phyloP scores from a whole-genome alignment of 2,888 invertebrate genomes.

The Lasioglossum vierecki region DNA sequence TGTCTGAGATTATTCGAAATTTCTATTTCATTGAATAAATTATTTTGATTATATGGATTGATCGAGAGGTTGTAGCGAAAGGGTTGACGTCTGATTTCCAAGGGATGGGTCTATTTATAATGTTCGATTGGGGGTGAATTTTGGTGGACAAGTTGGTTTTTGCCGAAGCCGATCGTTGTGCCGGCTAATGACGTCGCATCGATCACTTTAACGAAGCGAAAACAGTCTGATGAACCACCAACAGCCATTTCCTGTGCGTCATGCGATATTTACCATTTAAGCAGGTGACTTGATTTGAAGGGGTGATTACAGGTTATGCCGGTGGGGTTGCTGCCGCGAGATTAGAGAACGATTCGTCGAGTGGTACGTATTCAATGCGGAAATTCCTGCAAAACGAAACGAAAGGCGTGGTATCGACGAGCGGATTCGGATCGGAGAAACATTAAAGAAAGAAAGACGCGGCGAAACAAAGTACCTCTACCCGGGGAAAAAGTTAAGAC shows the following conservation, averaged over 20 bases:
- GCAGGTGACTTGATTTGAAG: slow-evolving; percentile 75
- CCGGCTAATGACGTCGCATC: slow-evolving; percentile 44
- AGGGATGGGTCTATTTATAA: background rate
- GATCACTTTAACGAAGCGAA: slow-evolving; percentile 55
- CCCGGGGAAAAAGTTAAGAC: background rate
- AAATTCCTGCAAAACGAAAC: slow-evolving; percentile 1
- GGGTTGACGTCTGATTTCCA: background rate
- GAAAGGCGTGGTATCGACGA: background rate
- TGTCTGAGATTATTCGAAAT: background rate
- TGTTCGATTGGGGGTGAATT: background rate
- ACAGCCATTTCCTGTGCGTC: slow-evolving; percentile 74
- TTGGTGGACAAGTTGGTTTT: slow-evolving; percentile 1
- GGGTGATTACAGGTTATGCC: slow-evolving; percentile 64
- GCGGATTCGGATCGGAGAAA: background rate
- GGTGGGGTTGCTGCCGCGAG: slow-evolving; percentile 45
- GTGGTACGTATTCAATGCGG: slow-evolving; percentile 12
- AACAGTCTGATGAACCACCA: slow-evolving; percentile 56
- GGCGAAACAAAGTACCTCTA: background rate
- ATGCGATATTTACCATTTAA: slow-evolving; percentile 75
- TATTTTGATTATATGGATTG: background rate
- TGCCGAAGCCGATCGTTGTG: slow-evolving; percentile 16
- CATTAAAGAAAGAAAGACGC: background rate
- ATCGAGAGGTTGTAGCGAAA: background rate
- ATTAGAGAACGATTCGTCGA: slow-evolving; percentile 46
- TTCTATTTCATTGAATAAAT: background rate